These are phyloP conservation scores for Phyllopteryx taeniolatus DNA, from an alignment of 2,113 vertebrate species.

Conservation along the genomic window DNA sequence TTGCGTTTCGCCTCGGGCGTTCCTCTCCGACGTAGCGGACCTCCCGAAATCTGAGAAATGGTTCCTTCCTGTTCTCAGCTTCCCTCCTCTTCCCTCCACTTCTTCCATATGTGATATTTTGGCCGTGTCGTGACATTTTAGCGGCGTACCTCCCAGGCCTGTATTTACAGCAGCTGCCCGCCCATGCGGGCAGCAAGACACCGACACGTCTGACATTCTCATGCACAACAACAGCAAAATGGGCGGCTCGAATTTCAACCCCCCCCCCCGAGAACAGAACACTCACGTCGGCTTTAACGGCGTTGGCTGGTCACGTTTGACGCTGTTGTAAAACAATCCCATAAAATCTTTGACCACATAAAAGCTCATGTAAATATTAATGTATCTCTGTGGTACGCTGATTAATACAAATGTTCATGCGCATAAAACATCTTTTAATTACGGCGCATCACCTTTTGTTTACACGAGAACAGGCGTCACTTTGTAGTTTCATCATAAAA, in stretches of 20 bases:
- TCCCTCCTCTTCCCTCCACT: conserved; percentile 22
- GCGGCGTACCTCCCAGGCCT: conserved; percentile 40
- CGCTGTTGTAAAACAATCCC: conserved; percentile 43
- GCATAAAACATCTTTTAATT: background rate
- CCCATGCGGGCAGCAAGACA: conserved; percentile 44
- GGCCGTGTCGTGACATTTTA: conserved; percentile 56
- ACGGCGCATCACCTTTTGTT: background rate
- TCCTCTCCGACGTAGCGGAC: conserved; percentile 47
- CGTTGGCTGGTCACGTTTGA: conserved; percentile 43
- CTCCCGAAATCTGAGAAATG: conserved; percentile 44
- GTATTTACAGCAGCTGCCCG: conserved; percentile 54
- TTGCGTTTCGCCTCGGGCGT: conserved; percentile 44
- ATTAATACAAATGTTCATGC: background rate
- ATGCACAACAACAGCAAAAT: conserved; percentile 30
- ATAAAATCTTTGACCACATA: conserved; percentile 56
- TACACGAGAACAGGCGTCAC: background rate
- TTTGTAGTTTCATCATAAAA: background rate
- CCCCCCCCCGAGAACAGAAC: background rate
- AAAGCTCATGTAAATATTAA: conserved; percentile 56
- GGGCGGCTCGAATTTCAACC: conserved; percentile 21
- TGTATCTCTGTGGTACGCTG: conserved; percentile 14
- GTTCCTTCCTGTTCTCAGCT: background rate
- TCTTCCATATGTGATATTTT: conserved; percentile 50
- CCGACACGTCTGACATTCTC: conserved; percentile 41
- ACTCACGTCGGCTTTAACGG: conserved; percentile 22